Evolutionary conservation across 2,797 vertebrate species (phyloP), one percentile per base, ranked within the genome.

Genomic region (Propithecus perrieri): DNA sequence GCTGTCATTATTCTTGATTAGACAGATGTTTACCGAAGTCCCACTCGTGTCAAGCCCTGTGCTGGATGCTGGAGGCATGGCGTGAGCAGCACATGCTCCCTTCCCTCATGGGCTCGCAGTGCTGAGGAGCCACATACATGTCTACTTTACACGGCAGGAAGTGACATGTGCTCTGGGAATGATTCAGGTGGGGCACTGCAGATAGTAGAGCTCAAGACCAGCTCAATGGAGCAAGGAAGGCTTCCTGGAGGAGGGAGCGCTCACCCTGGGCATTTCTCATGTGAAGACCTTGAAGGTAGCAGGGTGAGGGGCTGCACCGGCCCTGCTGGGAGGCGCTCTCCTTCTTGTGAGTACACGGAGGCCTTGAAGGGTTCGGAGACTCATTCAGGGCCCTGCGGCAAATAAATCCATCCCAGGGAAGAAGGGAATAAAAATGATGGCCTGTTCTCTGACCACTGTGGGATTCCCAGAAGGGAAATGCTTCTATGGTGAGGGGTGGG

Each of bases 211-310:
- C 30, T 67, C 10, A 55, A 83, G 35, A 65, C 26, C 5, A 43
- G 55, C 55, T 43, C 76, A 46, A 11, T 83, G 80, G 41, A 43
- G 30, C 28, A 75, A 69, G 50, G n/a, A 48, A 50, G 41, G 20
- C 55, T 50, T 89, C 67, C 59, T 12, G 50, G 35, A 63, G 50
- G 59, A 93, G 57, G 55, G 33, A 79, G 10, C 10, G 10, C 15
- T 78, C 33, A 1, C 17, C 1, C 0, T 75, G 41, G 13, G 5
- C 43, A 59, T 89, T 63, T 78, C 33, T 92, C 26, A 15, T 0
- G 1, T 75, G 24, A 69, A 38, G 17, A 33, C 14, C 0, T 0
- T 75, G 28, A 69, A 22, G 17, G 30, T 7, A 57, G 53, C 17
- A 63, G n/a, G 20, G 15, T 18, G 53, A n/a, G 50, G 9, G 43